Base-by-base conservation (phyloP, 2,888 invertebrate genomes). In the Cepaea hortensis region DNA sequence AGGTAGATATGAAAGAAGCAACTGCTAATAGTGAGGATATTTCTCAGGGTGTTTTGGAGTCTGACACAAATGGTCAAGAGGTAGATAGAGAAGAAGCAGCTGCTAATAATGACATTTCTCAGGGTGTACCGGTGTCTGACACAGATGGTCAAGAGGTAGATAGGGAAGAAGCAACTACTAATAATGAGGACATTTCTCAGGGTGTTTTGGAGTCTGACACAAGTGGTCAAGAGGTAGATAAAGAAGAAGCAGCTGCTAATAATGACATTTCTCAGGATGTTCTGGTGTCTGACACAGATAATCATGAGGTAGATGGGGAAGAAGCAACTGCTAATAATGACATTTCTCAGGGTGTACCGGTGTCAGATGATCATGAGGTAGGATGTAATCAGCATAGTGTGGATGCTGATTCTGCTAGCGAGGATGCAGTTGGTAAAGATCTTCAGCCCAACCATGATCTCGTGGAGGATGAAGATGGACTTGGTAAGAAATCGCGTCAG, bases 131-230 rank as follows among this genome's bases (percentile, higher is more conserved):
- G 15, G 20, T 11, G 6, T 48, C 70, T 61, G 46, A 35, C 7
- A 50, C 20, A 85, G 77, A 77, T 35, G 18, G 15, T 6, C 5
- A 55, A 6, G 55, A 55, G 9, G 55, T 55, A 55, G 55, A n/a
- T n/a, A n/a, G n/a, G n/a, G n/a, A n/a, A n/a, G n/a, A n/a, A n/a
- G n/a, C n/a, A n/a, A n/a, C n/a, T n/a, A n/a, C 77, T 11, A n/a
- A 50, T 6, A 61, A n/a, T 11, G 77, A 82, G n/a, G n/a, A 82
- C 72, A 46, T n/a, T 82, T 50, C 70, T 68, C 20, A 55, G 13
- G 61, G 11, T 18, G n/a, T 46, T 18, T 5, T n/a, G 15, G 20
- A 4, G 7, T 48, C 70, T 61, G 46, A 35, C 7, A 50, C 20
- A 85, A 70, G 70, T 35, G 18, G 18, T 6, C 7, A 55, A 9